Evolutionary conservation across 2,113 vertebrate species (phyloP).

Genomic region (Dendropsophus ebraccatus): DNA sequence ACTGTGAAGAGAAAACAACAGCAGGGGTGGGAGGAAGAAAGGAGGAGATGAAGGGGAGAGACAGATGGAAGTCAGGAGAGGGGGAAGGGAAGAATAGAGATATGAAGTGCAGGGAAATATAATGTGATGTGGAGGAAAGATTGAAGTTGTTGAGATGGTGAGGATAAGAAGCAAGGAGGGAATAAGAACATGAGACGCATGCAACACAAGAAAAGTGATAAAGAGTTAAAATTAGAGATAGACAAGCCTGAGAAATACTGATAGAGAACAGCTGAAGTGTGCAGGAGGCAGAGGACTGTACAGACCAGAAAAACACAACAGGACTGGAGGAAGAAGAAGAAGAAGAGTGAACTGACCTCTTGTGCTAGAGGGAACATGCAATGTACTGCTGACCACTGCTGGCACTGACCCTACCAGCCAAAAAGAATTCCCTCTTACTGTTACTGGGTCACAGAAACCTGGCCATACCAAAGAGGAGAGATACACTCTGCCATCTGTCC

Average conservation of each 20-base stretch:
- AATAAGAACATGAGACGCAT: slow-evolving; percentile 8
- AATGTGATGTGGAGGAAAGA: slow-evolving; percentile 1
- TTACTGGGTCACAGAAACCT: slow-evolving; percentile 22
- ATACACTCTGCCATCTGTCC: background rate
- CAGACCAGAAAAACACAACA: slow-evolving; percentile 8
- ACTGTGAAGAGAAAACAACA: slow-evolving; percentile 58
- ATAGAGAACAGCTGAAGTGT: slow-evolving; percentile 47
- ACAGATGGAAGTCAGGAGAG: slow-evolving; percentile 59
- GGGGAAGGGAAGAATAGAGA: slow-evolving; percentile 55
- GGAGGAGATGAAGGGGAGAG: slow-evolving; percentile 57
- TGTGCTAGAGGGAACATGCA: slow-evolving; percentile 4
- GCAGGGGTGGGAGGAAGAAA: slow-evolving; percentile 55
- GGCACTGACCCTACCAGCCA: background rate
- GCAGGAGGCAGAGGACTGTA: background rate
- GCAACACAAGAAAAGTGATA: slow-evolving; percentile 14
- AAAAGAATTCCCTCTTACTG: background rate
- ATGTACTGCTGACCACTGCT: background rate
- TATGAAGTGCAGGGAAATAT: background rate
- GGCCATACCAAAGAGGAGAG: background rate
- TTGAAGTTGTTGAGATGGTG: slow-evolving; percentile 16
- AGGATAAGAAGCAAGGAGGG: slow-evolving; percentile 29
- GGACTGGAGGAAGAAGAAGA: background rate
- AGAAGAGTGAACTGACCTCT: background rate
- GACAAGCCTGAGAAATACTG: slow-evolving; percentile 40
- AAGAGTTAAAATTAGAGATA: slow-evolving; percentile 50